phyloP scores from a whole-genome alignment of 2,113 vertebrate species.

The Calonectris borealis region DNA sequence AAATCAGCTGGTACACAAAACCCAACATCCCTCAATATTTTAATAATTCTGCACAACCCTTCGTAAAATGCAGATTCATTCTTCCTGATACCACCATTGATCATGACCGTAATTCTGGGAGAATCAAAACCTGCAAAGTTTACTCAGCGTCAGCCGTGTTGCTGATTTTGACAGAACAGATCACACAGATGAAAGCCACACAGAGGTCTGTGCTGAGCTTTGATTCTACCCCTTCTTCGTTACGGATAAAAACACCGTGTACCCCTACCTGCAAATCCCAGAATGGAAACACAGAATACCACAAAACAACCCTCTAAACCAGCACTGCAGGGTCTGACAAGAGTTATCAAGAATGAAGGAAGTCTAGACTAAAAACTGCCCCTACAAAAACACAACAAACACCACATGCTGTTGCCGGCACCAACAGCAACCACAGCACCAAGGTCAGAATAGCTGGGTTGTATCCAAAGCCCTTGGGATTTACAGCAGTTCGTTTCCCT shows the following conservation, averaged over 20 bases:
- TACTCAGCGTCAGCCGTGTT: accelerated
- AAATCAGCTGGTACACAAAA: not conserved
- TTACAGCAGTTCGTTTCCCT: not conserved
- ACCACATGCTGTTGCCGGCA: not conserved
- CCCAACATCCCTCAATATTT: not conserved
- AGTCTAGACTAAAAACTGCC: not conserved
- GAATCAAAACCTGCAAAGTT: not conserved
- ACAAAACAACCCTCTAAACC: not conserved
- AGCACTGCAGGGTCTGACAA: not conserved
- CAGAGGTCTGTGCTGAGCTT: not conserved
- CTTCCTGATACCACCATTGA: not conserved
- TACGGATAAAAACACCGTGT: not conserved
- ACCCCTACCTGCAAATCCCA: not conserved
- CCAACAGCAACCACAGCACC: accelerated
- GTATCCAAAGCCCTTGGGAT: not conserved
- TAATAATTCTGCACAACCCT: not conserved
- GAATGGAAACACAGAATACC: not conserved
- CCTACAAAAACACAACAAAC: not conserved
- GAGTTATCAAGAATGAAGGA: not conserved
- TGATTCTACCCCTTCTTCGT: not conserved
- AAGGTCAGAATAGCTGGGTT: accelerated
- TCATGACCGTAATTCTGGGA: not conserved
- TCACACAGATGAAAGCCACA: not conserved
- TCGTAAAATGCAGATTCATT: not conserved
- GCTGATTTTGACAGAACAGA: not conserved